A percentile compares a stretch with the other conserved stretches of the same genome.
These are phyloP conservation scores for Pseudorhiza aurosa DNA, from an alignment of 30 jellyfish, hydroid and myxozoan genomes.

Conservation along the genomic window DNA sequence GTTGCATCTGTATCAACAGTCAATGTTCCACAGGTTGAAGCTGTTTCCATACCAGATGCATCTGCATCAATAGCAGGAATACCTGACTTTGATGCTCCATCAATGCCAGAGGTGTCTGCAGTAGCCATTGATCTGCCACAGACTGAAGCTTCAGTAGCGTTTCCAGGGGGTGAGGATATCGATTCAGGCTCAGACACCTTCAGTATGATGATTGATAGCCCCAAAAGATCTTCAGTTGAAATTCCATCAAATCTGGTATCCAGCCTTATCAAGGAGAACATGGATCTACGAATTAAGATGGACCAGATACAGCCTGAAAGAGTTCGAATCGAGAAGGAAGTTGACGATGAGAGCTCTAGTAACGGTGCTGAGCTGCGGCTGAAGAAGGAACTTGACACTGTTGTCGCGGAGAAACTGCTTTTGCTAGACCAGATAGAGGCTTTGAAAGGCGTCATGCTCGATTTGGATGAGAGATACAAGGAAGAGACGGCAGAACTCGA, in stretches of 20 bases:
- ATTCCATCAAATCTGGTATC: conserved; percentile 46
- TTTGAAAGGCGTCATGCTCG: conserved; percentile 35
- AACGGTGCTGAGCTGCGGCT: background rate
- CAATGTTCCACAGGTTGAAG: background rate
- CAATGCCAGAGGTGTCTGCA: background rate
- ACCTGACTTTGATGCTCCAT: background rate
- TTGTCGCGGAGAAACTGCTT: conserved; percentile 27
- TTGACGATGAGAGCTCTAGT: background rate
- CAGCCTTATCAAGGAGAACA: conserved; percentile 42
- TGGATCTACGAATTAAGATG: conserved; percentile 9
- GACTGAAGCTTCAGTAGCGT: background rate
- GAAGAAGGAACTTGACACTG: conserved; percentile 23
- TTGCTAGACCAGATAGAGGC: conserved; percentile 40
- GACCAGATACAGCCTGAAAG: conserved; percentile 3
- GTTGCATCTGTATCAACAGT: background rate
- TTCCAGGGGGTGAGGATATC: background rate
- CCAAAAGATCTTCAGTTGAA: conserved; percentile 25
- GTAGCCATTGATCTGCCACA: background rate
- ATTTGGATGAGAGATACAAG: conserved; percentile 12
- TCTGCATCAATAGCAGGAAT: background rate
- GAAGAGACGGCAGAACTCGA: conserved; percentile 4
- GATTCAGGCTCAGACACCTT: background rate
- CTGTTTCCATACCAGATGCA: background rate
- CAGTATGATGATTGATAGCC: conserved; percentile 18
- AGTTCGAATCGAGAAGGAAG: background rate